Percentiles rank a stretch among this genome's conserved stretches.
phyloP scores from a whole-genome alignment of 2,888 invertebrate species.

The Latrodectus hesperus region DNA sequence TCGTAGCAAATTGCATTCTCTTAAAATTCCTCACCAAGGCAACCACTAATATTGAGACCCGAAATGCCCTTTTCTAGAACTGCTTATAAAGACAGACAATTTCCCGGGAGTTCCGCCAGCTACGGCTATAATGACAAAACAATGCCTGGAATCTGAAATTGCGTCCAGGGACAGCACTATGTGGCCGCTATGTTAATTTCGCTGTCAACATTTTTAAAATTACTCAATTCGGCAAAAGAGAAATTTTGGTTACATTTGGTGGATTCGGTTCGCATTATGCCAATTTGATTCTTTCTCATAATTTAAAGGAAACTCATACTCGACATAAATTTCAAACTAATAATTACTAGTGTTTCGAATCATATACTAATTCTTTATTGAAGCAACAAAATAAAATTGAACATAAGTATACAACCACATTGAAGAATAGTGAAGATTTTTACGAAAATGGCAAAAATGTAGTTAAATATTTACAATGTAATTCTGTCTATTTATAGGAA shows the following conservation, averaged over 20 bases:
- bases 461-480: too few species aligned
- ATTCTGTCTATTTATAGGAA: too few species aligned
- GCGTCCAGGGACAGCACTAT: conserved; percentile 23
- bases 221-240: conserved; percentile 3
- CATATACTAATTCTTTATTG: too few species aligned
- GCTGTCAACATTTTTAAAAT: conserved; percentile 54
- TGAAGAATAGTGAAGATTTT: too few species aligned
- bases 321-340: too few species aligned
- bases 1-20: conserved; percentile 58
- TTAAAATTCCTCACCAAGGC: conserved; percentile 58
- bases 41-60: conserved; percentile 49
- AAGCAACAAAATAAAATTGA: too few species aligned
- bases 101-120: conserved; percentile 25
- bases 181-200: conserved; percentile 56
- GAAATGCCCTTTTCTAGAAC: conserved; percentile 24
- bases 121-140: conserved; percentile 51
- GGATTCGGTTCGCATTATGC: background rate
- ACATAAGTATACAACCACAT: too few species aligned
- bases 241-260: background rate
- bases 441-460: too few species aligned
- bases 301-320: too few species aligned
- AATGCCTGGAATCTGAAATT: conserved; percentile 67
- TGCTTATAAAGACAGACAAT: conserved; percentile 43
- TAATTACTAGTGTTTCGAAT: too few species aligned
- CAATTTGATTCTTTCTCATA: background rate